phyloP scores from a whole-genome alignment of 2,113 vertebrate genomes.

The Rhabdornis inornatus region DNA sequence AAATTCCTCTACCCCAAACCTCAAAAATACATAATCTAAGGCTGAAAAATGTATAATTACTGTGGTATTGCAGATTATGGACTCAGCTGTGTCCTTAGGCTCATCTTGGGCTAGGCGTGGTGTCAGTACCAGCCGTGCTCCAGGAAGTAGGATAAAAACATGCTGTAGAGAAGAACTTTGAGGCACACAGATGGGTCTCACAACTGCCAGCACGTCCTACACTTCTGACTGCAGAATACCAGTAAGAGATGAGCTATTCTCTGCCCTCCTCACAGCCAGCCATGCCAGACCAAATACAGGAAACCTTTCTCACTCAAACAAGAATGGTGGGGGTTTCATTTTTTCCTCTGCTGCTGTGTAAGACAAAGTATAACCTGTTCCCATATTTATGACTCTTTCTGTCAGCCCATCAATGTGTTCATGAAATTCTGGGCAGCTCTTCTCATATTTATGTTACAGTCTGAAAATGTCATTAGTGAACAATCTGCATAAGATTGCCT shows the following conservation, averaged over 20 bases:
- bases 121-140: not conserved
- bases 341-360: constrained; percentile 5
- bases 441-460: not conserved
- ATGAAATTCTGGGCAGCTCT: not conserved
- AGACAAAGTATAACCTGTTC: constrained; percentile 38
- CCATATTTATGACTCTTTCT: constrained; percentile 6
- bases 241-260: not conserved
- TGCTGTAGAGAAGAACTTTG: not conserved
- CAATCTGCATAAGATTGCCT: not conserved
- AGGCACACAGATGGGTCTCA: not conserved
- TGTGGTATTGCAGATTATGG: not conserved
- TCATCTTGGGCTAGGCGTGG: not conserved
- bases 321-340: not conserved
- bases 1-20: not conserved
- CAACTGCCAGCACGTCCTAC: not conserved
- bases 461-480: constrained; percentile 44
- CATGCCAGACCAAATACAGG: not conserved
- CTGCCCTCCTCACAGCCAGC: not conserved
- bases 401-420: constrained; percentile 3
- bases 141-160: not conserved
- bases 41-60: constrained; percentile 22
- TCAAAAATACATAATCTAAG: not conserved
- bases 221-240: not conserved
- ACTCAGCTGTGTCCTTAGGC: not conserved
- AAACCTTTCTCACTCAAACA: not conserved